phyloP scores from a whole-genome alignment of 2,797 vertebrate genomes.

The Tympanoctomys barrerae region DNA sequence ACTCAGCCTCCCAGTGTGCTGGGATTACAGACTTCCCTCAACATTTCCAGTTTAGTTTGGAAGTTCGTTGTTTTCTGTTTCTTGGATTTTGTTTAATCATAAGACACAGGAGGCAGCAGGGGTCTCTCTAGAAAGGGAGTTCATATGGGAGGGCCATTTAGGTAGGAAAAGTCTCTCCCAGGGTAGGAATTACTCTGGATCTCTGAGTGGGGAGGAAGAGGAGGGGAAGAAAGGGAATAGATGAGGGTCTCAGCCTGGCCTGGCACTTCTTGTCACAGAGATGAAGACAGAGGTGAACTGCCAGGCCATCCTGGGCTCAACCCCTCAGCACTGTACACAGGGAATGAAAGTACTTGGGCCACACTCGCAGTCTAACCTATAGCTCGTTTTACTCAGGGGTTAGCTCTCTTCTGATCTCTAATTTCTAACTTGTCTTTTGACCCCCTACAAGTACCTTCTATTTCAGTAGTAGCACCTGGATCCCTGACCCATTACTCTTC shows the following conservation, averaged over 20 bases:
- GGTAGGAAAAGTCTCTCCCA: background rate
- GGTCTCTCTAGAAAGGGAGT: background rate
- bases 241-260: background rate
- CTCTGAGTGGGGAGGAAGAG: background rate
- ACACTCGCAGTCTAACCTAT: background rate
- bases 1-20: background rate
- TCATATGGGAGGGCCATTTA: too few species aligned
- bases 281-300: background rate
- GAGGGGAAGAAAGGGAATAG: background rate
- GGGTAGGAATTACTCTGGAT: too few species aligned
- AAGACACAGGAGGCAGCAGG: background rate
- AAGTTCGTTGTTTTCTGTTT: constrained; percentile 9
- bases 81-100: background rate
- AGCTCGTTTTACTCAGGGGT: background rate
- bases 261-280: background rate
- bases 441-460: background rate
- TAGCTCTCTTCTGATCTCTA: background rate
- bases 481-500: background rate
- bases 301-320: background rate
- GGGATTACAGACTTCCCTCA: background rate
- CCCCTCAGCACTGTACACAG: background rate
- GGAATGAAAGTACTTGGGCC: background rate
- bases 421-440: background rate
- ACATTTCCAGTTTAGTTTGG: background rate
- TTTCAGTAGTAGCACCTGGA: background rate